Percentiles rank a stretch among this genome's conserved stretches.
Evolutionary conservation across 2,113 vertebrate genomes (phyloP).

Genomic region (Thunnus thynnus): DNA sequence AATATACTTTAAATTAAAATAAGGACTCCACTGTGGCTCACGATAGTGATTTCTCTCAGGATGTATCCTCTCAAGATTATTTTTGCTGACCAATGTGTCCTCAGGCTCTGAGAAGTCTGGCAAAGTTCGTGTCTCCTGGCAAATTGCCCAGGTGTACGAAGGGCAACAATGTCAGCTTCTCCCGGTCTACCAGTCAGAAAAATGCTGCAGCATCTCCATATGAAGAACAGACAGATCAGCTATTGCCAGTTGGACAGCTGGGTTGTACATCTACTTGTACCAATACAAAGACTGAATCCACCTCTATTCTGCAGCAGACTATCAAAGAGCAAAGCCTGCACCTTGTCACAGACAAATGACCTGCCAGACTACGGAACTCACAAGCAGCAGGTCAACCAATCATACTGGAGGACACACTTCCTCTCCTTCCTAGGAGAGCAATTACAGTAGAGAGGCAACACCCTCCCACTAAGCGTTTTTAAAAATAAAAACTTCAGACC

Average conservation of each 20-base stretch:
- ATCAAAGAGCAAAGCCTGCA: conserved; percentile 29
- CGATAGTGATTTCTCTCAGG: conserved; percentile 30
- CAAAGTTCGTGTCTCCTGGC: conserved; percentile 29
- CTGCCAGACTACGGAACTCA: conserved; percentile 16
- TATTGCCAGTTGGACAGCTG: conserved; percentile 23
- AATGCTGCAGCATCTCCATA: conserved; percentile 42
- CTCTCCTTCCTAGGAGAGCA: conserved; percentile 35
- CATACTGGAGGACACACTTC: conserved; percentile 14
- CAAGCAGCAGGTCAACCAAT: conserved; percentile 38
- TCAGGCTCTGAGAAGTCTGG: conserved; percentile 27
- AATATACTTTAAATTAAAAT: too few species aligned
- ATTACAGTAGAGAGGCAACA: conserved; percentile 34
- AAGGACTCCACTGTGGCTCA: conserved; percentile 14
- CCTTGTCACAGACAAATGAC: conserved; percentile 24
- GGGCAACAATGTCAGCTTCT: conserved; percentile 47
- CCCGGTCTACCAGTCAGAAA: conserved; percentile 19
- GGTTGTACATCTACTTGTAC: background rate
- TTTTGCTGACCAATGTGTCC: conserved; percentile 52
- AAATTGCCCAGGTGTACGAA: conserved; percentile 45
- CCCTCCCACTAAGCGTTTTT: conserved; percentile 7
- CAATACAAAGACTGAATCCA: background rate
- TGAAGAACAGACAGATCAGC: conserved; percentile 23
- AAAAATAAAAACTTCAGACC: conserved; percentile 2
- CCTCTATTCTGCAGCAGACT: conserved; percentile 5
- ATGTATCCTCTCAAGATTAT: conserved; percentile 40